Percentiles rank a stretch among this genome's conserved stretches.
phyloP scores from a whole-genome alignment of 2,113 vertebrate species.

The Tupaia tana region DNA sequence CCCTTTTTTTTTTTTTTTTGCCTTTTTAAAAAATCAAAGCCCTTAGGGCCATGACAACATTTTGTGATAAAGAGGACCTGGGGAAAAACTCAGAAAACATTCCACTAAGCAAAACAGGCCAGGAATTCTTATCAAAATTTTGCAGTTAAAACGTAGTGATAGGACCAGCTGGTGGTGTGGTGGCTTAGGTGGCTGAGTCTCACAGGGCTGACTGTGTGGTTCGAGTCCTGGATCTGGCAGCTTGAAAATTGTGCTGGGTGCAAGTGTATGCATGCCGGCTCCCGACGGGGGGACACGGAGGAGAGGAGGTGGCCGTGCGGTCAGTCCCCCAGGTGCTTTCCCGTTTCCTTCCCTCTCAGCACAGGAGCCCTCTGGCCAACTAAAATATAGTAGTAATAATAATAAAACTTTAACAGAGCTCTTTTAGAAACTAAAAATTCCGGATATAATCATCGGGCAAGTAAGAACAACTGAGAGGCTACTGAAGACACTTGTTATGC shows the following conservation, averaged over 20 bases:
- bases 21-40: neutral
- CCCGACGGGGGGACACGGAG: no score
- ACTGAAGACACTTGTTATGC: neutral
- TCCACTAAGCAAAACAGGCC: neutral
- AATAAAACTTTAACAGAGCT: neutral
- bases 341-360: no score
- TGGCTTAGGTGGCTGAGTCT: no score
- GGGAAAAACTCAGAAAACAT: neutral
- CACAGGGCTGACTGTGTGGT: no score
- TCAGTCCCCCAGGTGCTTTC: no score
- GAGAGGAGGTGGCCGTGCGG: no score
- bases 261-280: no score
- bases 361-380: no score
- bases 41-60: neutral
- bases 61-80: fast-evolving
- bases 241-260: no score
- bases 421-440: neutral
- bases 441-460: neutral
- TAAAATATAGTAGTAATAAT: no score
- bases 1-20: neutral
- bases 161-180: no score
- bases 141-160: neutral
- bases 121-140: neutral
- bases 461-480: neutral
- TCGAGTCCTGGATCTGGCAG: no score